Evolutionary conservation across 2,797 vertebrate genomes (phyloP), one percentile per base, ranked within the genome.

Genomic region (Odontamblyopus rebecca): DNA sequence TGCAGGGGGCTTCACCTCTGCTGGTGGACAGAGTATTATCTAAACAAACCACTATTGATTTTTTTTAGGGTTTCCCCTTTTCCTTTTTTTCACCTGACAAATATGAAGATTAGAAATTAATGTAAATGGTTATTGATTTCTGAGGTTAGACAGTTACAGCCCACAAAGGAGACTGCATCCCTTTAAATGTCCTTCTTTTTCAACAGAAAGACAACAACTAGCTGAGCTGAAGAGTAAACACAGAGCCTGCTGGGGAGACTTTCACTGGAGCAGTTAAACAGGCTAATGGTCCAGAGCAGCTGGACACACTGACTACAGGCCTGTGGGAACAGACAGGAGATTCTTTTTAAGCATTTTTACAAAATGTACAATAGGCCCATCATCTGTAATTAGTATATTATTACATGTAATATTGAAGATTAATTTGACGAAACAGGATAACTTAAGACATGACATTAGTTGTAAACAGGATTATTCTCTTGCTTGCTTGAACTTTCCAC

Each of bases 221-320:
- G 77, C 85, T 92, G 87, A 94, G 91, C 92, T 77, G 78, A 87
- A 93, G 88, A 82, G 90, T 85, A 91, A 93, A 92, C 85, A 91
- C 64, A 8, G 83, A 56, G 74, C 56, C 67, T 70, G 77, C 72
- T 83, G 70, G 0, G 4, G 72, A 56, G 13, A 73, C 73, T 79
- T 85, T 83, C 78, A 81, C 68, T 18, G 61, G 4, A 69, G 85
- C 85, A 69, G 74, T 88, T 91, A 88, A 91, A 91, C 78, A 1
- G 69, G 78, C 81, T 88, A 87, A 89, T 77, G 75, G 86, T 70
- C 63, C 68, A 83, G 79, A 78, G 86, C 91, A 94, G 92, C 92
- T 93, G 93, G 87, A 86, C 88, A 88, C 86, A 89, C 87, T 78
- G 79, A 78, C 77, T 80, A 61, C 68, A 83, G 63, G 82, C 75